phyloP scores from a whole-genome alignment of 2,113 vertebrate species.

The Chionodraco myersi region DNA sequence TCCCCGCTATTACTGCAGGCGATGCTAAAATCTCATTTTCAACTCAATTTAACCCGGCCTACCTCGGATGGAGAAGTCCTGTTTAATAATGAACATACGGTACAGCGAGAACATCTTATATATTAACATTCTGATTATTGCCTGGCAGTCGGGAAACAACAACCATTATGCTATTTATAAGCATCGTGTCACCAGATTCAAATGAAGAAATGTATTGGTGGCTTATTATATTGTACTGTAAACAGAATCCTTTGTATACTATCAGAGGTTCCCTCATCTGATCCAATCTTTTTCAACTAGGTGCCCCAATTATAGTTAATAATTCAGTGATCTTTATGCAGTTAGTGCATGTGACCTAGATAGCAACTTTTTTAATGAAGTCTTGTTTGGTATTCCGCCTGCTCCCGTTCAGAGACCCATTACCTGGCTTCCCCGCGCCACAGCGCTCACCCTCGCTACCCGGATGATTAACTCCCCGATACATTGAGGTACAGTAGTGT shows the following conservation, averaged over 20 bases:
- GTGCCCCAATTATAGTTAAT: conserved; percentile 81
- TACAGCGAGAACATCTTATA: conserved; percentile 21
- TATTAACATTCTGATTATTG: conserved; percentile 35
- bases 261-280: conserved; percentile 47
- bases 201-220: conserved; percentile 9
- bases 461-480: conserved; percentile 41
- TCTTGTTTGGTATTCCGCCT: conserved; percentile 64
- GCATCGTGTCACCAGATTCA: background rate
- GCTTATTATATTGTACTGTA: conserved; percentile 2
- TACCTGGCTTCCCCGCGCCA: conserved; percentile 52
- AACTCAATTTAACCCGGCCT: conserved; percentile 87
- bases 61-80: conserved; percentile 68
- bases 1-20: conserved; percentile 82
- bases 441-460: conserved; percentile 26
- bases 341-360: conserved; percentile 81
- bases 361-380: conserved; percentile 74
- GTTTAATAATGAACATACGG: conserved; percentile 38
- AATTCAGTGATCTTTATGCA: conserved; percentile 79
- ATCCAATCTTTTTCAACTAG: conserved; percentile 72
- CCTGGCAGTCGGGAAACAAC: conserved; percentile 24
- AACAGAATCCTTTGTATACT: conserved; percentile 38
- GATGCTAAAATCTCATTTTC: conserved; percentile 88
- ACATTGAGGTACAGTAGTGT: conserved; percentile 39
- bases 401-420: conserved; percentile 54
- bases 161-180: conserved; percentile 2